Evolutionary conservation across 64 coral and sea anemone species (phyloP).

Genomic region (Stichodactyla mertensii): DNA sequence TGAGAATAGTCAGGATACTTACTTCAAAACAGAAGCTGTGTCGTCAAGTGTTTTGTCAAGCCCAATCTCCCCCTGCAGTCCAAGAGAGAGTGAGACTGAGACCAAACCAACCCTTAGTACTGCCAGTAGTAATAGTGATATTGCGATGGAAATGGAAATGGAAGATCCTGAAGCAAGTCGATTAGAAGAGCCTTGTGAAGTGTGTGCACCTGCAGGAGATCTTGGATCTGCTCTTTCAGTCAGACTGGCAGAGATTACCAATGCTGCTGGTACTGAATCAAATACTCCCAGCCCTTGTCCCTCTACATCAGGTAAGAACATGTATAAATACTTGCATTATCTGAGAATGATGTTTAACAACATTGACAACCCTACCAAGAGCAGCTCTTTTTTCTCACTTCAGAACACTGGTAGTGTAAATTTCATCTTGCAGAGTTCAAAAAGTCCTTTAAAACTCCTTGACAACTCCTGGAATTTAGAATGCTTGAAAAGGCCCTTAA

Average conservation of each 20-base stretch:
- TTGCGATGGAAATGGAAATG: slow-evolving; percentile 32
- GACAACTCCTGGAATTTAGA: too few species aligned
- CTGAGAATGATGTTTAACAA: too few species aligned
- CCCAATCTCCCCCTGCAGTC: slow-evolving; percentile 59
- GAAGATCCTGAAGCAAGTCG: slow-evolving; percentile 12
- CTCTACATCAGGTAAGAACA: slow-evolving; percentile 59
- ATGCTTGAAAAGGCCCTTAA: too few species aligned
- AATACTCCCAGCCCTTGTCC: slow-evolving; percentile 76
- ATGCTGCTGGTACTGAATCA: slow-evolving; percentile 29
- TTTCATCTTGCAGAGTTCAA: too few species aligned
- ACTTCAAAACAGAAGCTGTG: slow-evolving; percentile 47
- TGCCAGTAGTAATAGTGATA: slow-evolving; percentile 62
- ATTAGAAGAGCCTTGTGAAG: slow-evolving; percentile 23
- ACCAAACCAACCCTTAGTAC: slow-evolving; percentile 39
- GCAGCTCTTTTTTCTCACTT: too few species aligned
- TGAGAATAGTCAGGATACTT: slow-evolving; percentile 49
- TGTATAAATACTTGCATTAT: too few species aligned
- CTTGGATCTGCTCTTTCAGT: slow-evolving; percentile 30
- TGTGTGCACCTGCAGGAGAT: not conserved
- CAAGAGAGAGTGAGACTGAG: slow-evolving; percentile 67
- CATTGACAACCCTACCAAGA: too few species aligned
- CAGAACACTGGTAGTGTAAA: too few species aligned
- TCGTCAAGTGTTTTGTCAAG: slow-evolving; percentile 49
- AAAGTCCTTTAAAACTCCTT: too few species aligned
- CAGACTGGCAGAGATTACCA: slow-evolving; percentile 57